Conservation (phyloP, 2,113 vertebrate species). For the Spea bombifrons region DNA sequence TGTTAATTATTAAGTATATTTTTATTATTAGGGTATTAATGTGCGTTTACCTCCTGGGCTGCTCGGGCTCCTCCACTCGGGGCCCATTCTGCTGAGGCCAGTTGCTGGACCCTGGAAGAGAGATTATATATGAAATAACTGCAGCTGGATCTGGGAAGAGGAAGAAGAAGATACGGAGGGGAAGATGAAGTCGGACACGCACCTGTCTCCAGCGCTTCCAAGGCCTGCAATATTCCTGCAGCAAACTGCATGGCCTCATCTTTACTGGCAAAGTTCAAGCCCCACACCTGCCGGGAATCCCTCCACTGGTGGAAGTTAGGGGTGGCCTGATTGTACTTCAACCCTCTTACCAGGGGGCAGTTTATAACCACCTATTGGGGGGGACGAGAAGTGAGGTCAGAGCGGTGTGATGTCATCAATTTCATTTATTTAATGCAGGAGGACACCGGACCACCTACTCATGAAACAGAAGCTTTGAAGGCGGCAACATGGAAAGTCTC, state of each 20-base stretch:
- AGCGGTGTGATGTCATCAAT: not conserved
- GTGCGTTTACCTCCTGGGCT: slow-evolving; percentile 74
- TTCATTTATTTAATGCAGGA: too few species aligned
- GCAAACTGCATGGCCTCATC: slow-evolving; percentile 81
- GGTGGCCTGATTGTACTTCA: slow-evolving; percentile 92
- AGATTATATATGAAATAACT: slow-evolving; percentile 25
- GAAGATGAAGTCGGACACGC: not conserved
- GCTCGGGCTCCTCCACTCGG: slow-evolving; percentile 77
- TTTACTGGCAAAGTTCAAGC: slow-evolving; percentile 86
- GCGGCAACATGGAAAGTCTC: too few species aligned
- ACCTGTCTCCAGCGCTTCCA: slow-evolving; percentile 60
- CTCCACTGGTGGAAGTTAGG: slow-evolving; percentile 91
- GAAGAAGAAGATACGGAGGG: not conserved
- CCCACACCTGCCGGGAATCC: slow-evolving; percentile 87
- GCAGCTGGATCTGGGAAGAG: slow-evolving; percentile 43
- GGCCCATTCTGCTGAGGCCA: slow-evolving; percentile 77
- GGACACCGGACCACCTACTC: too few species aligned
- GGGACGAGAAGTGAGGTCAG: not conserved
- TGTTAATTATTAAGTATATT: too few species aligned
- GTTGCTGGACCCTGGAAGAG: not conserved
- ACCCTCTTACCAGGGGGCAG: slow-evolving; percentile 77
- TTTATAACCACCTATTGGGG: slow-evolving; percentile 83
- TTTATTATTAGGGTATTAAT: too few species aligned
- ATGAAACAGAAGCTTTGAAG: too few species aligned
- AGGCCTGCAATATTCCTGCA: slow-evolving; percentile 59